Base-by-base conservation (phyloP, 2,113 vertebrate genomes). In the Lagopus muta region DNA sequence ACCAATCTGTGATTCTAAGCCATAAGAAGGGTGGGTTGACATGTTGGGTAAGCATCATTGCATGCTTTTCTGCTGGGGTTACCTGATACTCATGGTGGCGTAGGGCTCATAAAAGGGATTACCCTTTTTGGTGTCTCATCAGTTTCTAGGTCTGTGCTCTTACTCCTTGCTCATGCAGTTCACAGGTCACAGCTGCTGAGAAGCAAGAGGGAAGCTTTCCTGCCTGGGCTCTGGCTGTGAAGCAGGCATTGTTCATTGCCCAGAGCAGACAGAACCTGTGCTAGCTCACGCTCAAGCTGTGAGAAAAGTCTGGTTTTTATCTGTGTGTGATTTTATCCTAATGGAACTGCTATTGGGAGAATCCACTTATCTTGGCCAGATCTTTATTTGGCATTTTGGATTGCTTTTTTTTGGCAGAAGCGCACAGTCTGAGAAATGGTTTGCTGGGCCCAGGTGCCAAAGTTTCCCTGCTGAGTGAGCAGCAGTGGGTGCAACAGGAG, bases 1-100 rank as follows among this genome's bases (percentile, higher is more conserved):
- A 11, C 30, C 17, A 19, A 32, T 57, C 30, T 57, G 30, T n/a
- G 55, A 58, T n/a, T 58, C 18, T n/a, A 58, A 58, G 55, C 30
- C 30, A n/a, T 58, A 21, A 11, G 11, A 32, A 42, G 38, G 0
- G 0, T 27, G 19, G 43, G 28, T 8, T 24, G 20, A 6, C 18
- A 76, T 88, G 11, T 36, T 84, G 52, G 27, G 13, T 69, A 55
- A 86, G 16, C 19, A 74, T 42, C 82, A 84, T 32, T 25, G 10
- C 0, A 0, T 36, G 60, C 3, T 89, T 74, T 92, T 84, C 66
- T 92, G 52, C 14, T 28, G 66, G 48, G 18, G 22, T 74, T 82
- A 43, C 90, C 72, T 74, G 72, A 77, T 65, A 58, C 58, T 36
- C 0, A 0, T 61, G 36, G 32, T 40, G 18, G 13, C 48, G 30